Base-by-base conservation (phyloP, 2,797 vertebrate species). In the Telmatherina bonti region DNA sequence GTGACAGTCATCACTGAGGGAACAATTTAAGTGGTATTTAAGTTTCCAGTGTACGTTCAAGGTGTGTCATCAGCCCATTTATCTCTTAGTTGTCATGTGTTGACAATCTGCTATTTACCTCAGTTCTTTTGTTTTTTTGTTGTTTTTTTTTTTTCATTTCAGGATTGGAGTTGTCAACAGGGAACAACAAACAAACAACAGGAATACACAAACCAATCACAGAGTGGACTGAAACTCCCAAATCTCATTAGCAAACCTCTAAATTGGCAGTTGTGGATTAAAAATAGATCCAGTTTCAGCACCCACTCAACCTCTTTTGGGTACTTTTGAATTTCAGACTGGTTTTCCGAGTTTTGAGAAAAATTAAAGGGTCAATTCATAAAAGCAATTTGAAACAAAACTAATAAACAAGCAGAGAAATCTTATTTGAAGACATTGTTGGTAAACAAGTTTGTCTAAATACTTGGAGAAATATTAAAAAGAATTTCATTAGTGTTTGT, bases 191-290 rank as follows among this genome's bases (percentile, higher is more conserved):
- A 49, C 16, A 64, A 31, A 54, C 38, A 43, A 43, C 41, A 38
- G 13, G 15, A 38, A 38, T 38, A 38, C 36, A 38, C 36, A 38
- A 13, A 11, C 36, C 36, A 38, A 11, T 47, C 55, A 62, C 18
- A 47, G 47, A 41, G 20, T 47, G 20, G 11, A 68, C 59, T 36
- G 41, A 72, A 74, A 66, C 61, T 74, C 55, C 24, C 56, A 68
- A 29, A 75, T 62, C 76, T 70, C 76, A 72, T 79, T 70, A 76
- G 49, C 18, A 54, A 76, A 80, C 62, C 26, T 78, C 70, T 35
- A 41, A 70, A 59, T 22, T 24, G 1, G 18, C 10, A 3, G 22
- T 33, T 59, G 41, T 12, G 53, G 71, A 79, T 82, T 83, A 74
- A 76, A 81, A 41, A 70, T 67, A 70, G 60, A 69, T 78, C 58